Percentiles rank a stretch among this genome's conserved stretches.
phyloP scores from a whole-genome alignment of 1,140 invertebrate genomes.

The Achroia grisella region DNA sequence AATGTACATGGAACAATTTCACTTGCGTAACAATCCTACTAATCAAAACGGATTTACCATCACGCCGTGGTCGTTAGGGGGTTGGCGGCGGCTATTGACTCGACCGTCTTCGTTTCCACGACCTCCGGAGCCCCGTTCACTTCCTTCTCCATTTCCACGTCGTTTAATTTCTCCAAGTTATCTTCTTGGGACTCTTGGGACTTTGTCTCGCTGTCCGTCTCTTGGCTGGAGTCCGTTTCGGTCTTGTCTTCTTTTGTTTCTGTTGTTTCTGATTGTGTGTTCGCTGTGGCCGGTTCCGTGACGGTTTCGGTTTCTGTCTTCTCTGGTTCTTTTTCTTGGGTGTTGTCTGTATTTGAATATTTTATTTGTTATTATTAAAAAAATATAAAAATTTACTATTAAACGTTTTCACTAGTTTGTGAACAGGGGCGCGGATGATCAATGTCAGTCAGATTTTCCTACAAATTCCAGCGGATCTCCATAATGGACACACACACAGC shows the following conservation, averaged over 20 bases:
- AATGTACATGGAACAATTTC: too few species aligned
- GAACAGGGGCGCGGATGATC: too few species aligned
- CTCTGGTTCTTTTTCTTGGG: slow-evolving; percentile 16
- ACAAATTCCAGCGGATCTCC: too few species aligned
- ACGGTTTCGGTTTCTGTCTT: slow-evolving; percentile 20
- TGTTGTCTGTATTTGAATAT: too few species aligned
- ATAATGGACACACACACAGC: too few species aligned
- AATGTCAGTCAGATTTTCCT: too few species aligned
- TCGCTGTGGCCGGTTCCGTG: slow-evolving; percentile 17
- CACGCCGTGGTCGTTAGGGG: slow-evolving; percentile 35
- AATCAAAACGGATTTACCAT: slow-evolving; percentile 13
- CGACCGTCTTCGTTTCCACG: slow-evolving; percentile 19
- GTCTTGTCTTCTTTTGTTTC: slow-evolving; percentile 41
- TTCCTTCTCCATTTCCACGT: slow-evolving; percentile 15
- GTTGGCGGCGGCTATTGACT: slow-evolving; percentile 20
- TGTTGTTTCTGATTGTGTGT: slow-evolving; percentile 30
- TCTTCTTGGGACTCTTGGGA: neutral
- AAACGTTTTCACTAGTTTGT: too few species aligned
- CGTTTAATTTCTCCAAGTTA: slow-evolving; percentile 5
- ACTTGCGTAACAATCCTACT: neutral
- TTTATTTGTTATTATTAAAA: too few species aligned
- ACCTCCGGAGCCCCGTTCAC: slow-evolving; percentile 21
- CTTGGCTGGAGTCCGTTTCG: slow-evolving; percentile 21
- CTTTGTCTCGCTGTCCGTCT: slow-evolving; percentile 10
- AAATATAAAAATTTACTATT: too few species aligned